Evolutionary conservation across 92 coral and sea anemone species (phyloP).

Genomic region (Heteractis magnifica): DNA sequence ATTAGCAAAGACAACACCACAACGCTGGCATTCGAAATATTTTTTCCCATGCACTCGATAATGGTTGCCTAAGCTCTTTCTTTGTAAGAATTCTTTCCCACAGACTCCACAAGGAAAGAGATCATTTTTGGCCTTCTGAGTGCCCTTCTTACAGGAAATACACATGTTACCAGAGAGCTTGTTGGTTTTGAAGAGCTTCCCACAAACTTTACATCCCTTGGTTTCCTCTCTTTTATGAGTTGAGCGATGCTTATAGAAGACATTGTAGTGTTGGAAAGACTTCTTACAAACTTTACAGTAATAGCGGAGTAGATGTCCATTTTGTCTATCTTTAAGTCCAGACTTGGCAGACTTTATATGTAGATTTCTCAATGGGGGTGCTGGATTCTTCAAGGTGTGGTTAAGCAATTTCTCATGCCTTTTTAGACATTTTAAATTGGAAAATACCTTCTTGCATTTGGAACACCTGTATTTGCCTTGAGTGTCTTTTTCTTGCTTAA

Average conservation of each 20-base stretch:
- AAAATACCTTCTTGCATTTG: not conserved
- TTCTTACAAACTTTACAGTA: slow-evolving; percentile 12
- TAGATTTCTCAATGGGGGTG: not conserved
- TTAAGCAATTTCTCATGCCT: not conserved
- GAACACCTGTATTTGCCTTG: not conserved
- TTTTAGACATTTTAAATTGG: not conserved
- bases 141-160: not conserved
- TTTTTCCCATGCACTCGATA: not conserved
- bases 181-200: not conserved
- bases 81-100: not conserved
- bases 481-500: not conserved
- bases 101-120: not conserved
- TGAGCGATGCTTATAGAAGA: slow-evolving; percentile 13
- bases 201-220: not conserved
- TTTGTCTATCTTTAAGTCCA: not conserved
- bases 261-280: slow-evolving; percentile 16
- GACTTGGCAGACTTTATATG: not conserved
- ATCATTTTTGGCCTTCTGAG: not conserved
- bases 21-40: slow-evolving; percentile 4
- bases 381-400: not conserved
- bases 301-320: not conserved
- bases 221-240: not conserved
- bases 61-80: slow-evolving; percentile 1
- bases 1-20: slow-evolving; percentile 9
- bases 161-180: not conserved